Evolutionary conservation across 2,888 invertebrate species (phyloP).

Genomic region (Agriopis aurantiaria): DNA sequence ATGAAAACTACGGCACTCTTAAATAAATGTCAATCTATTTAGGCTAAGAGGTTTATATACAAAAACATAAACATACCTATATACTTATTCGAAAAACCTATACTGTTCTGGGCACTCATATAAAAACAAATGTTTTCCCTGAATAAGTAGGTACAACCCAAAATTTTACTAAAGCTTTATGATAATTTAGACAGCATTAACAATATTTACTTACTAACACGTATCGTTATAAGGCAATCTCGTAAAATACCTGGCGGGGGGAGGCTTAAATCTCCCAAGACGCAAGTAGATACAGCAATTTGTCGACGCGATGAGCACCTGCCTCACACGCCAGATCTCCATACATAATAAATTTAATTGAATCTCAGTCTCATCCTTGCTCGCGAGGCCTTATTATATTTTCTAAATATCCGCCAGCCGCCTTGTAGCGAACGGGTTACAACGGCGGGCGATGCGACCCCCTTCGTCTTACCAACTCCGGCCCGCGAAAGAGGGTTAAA

Average conservation of each 20-base stretch:
- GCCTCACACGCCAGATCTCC: conserved; percentile 80
- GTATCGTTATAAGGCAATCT: conserved; percentile 40
- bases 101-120: too few relatives aligned
- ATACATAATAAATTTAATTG: conserved; percentile 87
- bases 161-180: neutral
- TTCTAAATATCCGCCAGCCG: conserved; percentile 81
- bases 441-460: conserved; percentile 56
- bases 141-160: neutral
- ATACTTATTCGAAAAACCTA: too few relatives aligned
- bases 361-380: conserved; percentile 83
- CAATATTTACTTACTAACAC: conserved; percentile 34
- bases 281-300: conserved; percentile 66
- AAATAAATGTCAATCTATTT: too few relatives aligned
- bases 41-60: too few relatives aligned
- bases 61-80: too few relatives aligned
- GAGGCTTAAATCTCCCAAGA: conserved; percentile 60
- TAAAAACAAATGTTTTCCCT: neutral
- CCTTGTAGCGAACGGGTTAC: conserved; percentile 76
- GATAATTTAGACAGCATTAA: neutral
- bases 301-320: conserved; percentile 78
- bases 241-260: conserved; percentile 43
- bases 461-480: conserved; percentile 84
- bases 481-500: conserved; percentile 84
- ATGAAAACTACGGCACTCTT: too few relatives aligned
- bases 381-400: conserved; percentile 79